Evolutionary conservation across 2,113 vertebrate species (phyloP).

Genomic region (Jaculus jaculus): DNA sequence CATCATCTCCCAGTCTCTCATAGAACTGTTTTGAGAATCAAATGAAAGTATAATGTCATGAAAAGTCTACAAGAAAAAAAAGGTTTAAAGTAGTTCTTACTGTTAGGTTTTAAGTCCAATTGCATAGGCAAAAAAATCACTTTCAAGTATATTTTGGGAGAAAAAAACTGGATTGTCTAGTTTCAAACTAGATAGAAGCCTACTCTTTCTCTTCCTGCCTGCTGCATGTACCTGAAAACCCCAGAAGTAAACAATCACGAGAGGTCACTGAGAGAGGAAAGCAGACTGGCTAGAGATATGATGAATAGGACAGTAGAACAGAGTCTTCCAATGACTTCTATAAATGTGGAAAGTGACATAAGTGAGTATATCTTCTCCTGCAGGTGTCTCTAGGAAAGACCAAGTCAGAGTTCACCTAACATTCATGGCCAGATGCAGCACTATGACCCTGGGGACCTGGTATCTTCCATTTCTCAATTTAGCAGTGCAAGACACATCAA

Average conservation of each 20-base stretch:
- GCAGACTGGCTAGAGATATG: background rate
- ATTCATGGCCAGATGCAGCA: background rate
- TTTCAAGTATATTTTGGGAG: background rate
- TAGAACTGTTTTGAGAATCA: background rate
- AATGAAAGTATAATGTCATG: background rate
- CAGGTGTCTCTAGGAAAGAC: background rate
- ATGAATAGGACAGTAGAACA: background rate
- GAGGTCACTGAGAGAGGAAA: background rate
- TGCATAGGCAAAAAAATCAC: background rate
- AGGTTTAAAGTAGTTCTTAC: background rate
- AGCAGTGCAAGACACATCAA: background rate
- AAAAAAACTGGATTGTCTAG: background rate
- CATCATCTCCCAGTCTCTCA: background rate
- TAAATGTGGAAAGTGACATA: background rate
- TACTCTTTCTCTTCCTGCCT: background rate
- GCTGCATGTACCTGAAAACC: background rate
- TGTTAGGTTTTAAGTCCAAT: background rate
- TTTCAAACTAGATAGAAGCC: background rate
- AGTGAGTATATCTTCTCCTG: background rate
- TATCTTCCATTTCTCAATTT: background rate
- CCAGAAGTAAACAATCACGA: background rate
- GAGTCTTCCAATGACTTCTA: background rate
- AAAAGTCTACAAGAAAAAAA: background rate
- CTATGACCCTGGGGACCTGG: background rate
- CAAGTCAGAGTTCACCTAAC: background rate